Conservation (phyloP, 2,113 vertebrate species). For the Riparia riparia region DNA sequence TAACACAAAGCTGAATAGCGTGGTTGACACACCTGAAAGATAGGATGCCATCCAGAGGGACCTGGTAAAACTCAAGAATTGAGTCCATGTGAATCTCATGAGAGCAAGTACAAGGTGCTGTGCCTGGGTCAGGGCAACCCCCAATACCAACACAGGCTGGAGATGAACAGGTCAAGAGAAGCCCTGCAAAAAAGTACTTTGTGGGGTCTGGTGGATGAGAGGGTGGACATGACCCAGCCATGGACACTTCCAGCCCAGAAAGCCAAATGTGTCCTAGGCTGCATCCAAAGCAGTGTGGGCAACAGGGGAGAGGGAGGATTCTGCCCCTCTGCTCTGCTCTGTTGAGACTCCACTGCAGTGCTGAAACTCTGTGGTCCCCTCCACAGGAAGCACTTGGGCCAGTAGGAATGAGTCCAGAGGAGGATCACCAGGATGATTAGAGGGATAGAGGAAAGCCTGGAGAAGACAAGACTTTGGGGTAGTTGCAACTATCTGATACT, state of each 20-base stretch:
- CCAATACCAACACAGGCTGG: rapidly evolving
- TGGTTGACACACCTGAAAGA: neutral
- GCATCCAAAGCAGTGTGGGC: neutral
- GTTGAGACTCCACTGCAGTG: neutral
- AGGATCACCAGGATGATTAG: neutral
- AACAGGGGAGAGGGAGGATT: neutral
- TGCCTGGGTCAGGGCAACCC: rapidly evolving
- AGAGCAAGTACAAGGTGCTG: neutral
- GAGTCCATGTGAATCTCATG: neutral
- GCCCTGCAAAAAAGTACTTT: rapidly evolving
- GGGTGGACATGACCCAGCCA: neutral
- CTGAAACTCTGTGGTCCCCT: too few relatives aligned
- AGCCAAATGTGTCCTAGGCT: neutral
- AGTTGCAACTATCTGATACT: neutral
- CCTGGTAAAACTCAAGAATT: neutral
- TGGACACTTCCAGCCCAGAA: neutral
- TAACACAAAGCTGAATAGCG: neutral
- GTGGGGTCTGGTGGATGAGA: neutral
- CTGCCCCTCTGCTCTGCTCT: neutral
- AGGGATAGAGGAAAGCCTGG: neutral
- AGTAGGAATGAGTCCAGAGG: neutral
- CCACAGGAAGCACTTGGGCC: too few relatives aligned
- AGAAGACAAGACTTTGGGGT: neutral
- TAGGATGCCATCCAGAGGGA: neutral
- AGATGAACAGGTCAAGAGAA: neutral